Evolutionary conservation across 2,797 vertebrate genomes (phyloP).

Genomic region (Lithobates pipiens): DNA sequence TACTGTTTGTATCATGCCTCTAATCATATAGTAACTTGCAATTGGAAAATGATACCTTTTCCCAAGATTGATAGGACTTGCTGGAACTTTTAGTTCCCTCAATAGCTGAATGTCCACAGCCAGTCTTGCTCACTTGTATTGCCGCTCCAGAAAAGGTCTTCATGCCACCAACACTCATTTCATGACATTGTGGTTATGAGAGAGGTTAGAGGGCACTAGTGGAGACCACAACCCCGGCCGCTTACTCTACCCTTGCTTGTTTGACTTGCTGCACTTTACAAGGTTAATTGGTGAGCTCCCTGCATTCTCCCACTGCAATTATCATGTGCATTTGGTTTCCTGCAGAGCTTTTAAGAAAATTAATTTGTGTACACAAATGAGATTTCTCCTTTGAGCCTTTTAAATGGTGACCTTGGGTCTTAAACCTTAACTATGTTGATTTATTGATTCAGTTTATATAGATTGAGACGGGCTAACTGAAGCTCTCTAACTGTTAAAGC

Average conservation of each 20-base stretch:
- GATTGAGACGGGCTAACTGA: not conserved
- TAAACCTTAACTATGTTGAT: not conserved
- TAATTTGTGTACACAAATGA: constrained; percentile 55
- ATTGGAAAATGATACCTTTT: not conserved
- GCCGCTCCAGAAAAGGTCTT: no score
- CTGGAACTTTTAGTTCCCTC: not conserved
- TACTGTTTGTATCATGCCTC: no score
- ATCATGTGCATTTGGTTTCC: constrained; percentile 21
- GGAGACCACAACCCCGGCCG: constrained; percentile 5
- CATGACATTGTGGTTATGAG: not conserved
- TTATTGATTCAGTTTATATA: constrained; percentile 3
- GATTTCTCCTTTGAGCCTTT: constrained; percentile 9
- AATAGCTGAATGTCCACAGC: not conserved
- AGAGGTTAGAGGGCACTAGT: constrained; percentile 8
- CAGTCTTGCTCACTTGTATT: no score
- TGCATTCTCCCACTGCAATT: constrained; percentile 46
- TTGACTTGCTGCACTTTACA: constrained; percentile 11
- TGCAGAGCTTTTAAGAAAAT: constrained; percentile 48
- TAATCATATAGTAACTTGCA: no score
- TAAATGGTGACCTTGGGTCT: constrained; percentile 8
- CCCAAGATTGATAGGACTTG: not conserved
- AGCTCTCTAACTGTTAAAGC: not conserved
- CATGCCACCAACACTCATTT: not conserved
- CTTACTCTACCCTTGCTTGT: not conserved
- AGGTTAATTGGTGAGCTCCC: constrained; percentile 37